phyloP scores from a whole-genome alignment of 37 sponge, comb jelly and placozoan species.

The Halisarca cf. caerulea region DNA sequence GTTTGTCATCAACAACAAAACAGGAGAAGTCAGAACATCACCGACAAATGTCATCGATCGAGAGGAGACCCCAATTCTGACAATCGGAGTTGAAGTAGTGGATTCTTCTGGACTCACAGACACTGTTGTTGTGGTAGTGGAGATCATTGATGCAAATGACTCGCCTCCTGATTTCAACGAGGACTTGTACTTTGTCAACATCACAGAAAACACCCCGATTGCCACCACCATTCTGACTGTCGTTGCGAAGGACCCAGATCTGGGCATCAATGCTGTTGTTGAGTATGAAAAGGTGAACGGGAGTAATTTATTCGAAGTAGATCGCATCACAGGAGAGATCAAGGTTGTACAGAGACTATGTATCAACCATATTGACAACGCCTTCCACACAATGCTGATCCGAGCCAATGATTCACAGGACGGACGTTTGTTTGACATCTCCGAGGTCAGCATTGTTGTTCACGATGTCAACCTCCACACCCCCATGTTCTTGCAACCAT shows the following conservation, averaged over 20 bases:
- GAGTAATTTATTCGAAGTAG: slow-evolving; percentile 31
- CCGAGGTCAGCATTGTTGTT: slow-evolving; percentile 43
- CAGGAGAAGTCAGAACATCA: slow-evolving; percentile 34
- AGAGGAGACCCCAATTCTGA: not conserved
- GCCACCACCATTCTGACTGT: not conserved
- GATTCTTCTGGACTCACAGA: slow-evolving; percentile 12
- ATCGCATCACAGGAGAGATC: slow-evolving; percentile 46
- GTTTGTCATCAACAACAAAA: not conserved
- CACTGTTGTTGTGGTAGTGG: not conserved
- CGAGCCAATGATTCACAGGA: slow-evolving; percentile 41
- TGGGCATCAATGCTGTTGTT: slow-evolving; percentile 50
- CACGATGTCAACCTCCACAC: slow-evolving; percentile 56
- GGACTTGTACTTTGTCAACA: slow-evolving; percentile 4
- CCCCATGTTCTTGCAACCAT: slow-evolving; percentile 68
- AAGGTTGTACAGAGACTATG: slow-evolving; percentile 28
- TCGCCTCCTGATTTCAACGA: not conserved
- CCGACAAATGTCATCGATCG: not conserved
- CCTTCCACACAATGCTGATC: slow-evolving; percentile 35
- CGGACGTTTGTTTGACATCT: slow-evolving; percentile 11
- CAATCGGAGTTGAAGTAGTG: not conserved
- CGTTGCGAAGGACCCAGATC: slow-evolving; percentile 55
- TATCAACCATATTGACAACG: slow-evolving; percentile 22
- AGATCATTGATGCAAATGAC: slow-evolving; percentile 9
- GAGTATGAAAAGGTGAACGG: slow-evolving; percentile 27
- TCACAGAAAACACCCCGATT: slow-evolving; percentile 54